Conservation (phyloP, 2,797 vertebrate genomes). For the Periparus ater region DNA sequence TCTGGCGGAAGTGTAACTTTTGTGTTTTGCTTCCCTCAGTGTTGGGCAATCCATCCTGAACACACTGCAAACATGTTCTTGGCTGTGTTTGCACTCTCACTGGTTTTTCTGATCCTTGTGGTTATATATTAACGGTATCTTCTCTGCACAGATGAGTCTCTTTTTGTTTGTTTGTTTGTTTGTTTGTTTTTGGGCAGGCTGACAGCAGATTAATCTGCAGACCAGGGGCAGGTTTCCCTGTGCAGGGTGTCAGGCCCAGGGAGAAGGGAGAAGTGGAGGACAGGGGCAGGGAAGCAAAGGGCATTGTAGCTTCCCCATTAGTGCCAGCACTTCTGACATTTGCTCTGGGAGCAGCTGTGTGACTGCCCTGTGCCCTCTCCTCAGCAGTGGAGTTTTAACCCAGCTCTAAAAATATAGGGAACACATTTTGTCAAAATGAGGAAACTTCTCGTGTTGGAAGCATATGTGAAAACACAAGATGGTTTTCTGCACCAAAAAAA, state of each 20-base stretch:
- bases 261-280: constrained; percentile 48
- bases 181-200: neutral
- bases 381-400: neutral
- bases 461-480: neutral
- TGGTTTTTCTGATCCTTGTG: neutral
- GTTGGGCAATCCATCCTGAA: constrained; percentile 72
- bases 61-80: constrained; percentile 53
- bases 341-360: neutral
- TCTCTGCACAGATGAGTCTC: neutral
- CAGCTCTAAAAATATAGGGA: neutral
- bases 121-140: neutral
- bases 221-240: neutral
- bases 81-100: neutral
- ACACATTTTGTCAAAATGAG: constrained; percentile 11
- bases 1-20: constrained; percentile 66
- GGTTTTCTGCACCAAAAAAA: neutral
- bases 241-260: neutral
- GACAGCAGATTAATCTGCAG: neutral
- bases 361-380: neutral
- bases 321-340: neutral
- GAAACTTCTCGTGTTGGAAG: neutral
- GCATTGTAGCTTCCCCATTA: constrained; percentile 11
- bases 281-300: constrained; percentile 48
- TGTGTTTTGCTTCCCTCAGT: constrained; percentile 66
- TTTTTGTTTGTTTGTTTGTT: neutral